Evolutionary conservation across 1,140 invertebrate genomes (phyloP).

Genomic region (Hyposmocoma kahamanoa): DNA sequence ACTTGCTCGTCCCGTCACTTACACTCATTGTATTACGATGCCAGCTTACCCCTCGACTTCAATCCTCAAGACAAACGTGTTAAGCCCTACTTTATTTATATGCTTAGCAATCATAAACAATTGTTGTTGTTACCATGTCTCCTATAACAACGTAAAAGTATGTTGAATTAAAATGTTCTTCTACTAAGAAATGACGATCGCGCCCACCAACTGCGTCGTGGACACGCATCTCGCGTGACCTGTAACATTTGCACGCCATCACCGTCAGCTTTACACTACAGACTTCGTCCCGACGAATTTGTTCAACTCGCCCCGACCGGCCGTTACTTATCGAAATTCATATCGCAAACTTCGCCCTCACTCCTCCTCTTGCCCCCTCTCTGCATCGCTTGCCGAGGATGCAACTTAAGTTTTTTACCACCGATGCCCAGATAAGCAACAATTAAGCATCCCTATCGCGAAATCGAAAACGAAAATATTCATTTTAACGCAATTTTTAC

Average conservation of each 20-base stretch:
- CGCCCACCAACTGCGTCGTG: too few relatives aligned
- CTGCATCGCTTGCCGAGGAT: too few relatives aligned
- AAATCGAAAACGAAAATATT: conserved; percentile 46
- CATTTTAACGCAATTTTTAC: conserved; percentile 44
- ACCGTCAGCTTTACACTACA: conserved; percentile 28
- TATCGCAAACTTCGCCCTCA: conserved; percentile 12
- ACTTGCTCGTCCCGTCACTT: too few relatives aligned
- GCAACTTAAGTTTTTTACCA: conserved; percentile 49
- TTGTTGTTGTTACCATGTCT: too few relatives aligned
- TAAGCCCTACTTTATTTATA: too few relatives aligned
- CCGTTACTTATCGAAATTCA: conserved; percentile 20
- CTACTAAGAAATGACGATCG: too few relatives aligned
- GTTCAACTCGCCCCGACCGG: conserved; percentile 13
- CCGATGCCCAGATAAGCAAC: conserved; percentile 34
- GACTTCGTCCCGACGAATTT: conserved; percentile 30
- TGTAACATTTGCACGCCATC: conserved; percentile 8
- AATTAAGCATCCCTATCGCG: conserved; percentile 46
- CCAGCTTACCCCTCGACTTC: too few relatives aligned
- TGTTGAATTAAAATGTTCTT: too few relatives aligned
- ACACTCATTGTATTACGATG: too few relatives aligned
- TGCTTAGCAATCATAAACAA: too few relatives aligned
- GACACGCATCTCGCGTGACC: conserved; percentile 31
- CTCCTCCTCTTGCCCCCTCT: background rate
- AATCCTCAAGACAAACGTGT: too few relatives aligned
- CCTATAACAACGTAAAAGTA: too few relatives aligned